Evolutionary conservation across 1,140 invertebrate species (phyloP).

Genomic region (Calephelis virginiensis): DNA sequence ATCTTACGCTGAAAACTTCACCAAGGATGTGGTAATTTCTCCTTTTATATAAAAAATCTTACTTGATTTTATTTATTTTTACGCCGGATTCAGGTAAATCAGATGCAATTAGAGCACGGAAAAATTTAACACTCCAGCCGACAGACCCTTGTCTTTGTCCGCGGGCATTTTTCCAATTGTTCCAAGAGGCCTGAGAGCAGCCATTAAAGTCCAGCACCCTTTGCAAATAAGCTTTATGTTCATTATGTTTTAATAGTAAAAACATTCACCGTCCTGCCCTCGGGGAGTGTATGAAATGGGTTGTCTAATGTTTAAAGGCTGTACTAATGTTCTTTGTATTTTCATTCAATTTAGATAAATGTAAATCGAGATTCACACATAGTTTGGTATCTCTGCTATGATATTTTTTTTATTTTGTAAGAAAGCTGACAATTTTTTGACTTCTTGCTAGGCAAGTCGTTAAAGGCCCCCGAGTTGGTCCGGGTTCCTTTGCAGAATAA

Average conservation of each 20-base stretch:
- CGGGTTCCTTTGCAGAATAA: no score
- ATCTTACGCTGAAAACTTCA: no score
- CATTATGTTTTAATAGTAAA: constrained; percentile 15
- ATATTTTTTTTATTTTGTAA: no score
- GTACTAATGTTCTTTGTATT: not conserved
- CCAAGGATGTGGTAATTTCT: no score
- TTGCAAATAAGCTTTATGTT: constrained; percentile 9
- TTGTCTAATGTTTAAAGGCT: not conserved
- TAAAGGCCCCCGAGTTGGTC: no score
- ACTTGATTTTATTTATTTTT: not conserved
- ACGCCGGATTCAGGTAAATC: constrained; percentile 3
- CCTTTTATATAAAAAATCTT: no score
- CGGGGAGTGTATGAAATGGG: constrained; percentile 4
- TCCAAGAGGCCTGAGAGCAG: constrained; percentile 4
- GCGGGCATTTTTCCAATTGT: constrained; percentile 18
- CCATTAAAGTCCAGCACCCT: constrained; percentile 14
- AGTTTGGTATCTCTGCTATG: no score
- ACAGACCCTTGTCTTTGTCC: constrained; percentile 21
- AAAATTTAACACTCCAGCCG: constrained; percentile 15
- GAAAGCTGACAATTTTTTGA: no score
- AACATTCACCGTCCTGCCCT: constrained; percentile 8
- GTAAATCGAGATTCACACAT: no score
- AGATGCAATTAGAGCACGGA: constrained; percentile 12
- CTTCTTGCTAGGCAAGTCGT: no score
- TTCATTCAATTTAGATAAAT: no score